Percentiles rank a stretch among this genome's conserved stretches.
phyloP scores from a whole-genome alignment of 2,113 vertebrate genomes.

The Podarcis raffonei region DNA sequence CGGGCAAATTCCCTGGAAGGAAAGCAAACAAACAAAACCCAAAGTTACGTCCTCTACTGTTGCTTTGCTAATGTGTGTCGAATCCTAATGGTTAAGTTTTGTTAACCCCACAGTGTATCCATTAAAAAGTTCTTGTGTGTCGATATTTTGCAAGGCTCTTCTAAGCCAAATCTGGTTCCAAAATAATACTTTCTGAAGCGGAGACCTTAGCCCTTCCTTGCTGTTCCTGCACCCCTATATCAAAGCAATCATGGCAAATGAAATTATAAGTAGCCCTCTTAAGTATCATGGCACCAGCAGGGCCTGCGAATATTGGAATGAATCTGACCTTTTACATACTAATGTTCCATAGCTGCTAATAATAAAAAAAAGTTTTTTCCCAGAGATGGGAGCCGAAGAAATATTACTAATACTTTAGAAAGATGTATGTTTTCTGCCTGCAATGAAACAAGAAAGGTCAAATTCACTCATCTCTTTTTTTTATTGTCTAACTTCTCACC shows the following conservation, averaged over 20 bases:
- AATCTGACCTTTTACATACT: conserved; percentile 60
- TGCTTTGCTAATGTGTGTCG: not conserved
- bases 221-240: not conserved
- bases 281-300: conserved; percentile 21
- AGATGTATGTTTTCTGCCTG: conserved; percentile 75
- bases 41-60: not conserved
- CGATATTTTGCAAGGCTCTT: conserved; percentile 20
- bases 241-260: conserved; percentile 34
- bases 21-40: not conserved
- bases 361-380: conserved; percentile 47
- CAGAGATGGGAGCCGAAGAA: conserved; percentile 59
- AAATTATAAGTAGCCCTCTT: conserved; percentile 26
- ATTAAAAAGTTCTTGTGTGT: not conserved
- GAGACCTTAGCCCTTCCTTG: not conserved
- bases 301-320: conserved; percentile 51
- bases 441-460: conserved; percentile 80
- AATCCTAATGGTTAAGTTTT: conserved; percentile 5
- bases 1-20: not conserved
- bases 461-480: conserved; percentile 58
- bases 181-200: not conserved
- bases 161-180: conserved; percentile 5
- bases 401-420: conserved; percentile 75
- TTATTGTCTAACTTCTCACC: conserved; percentile 76
- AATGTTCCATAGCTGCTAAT: conserved; percentile 55
- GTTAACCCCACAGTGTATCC: not conserved